Base-by-base conservation (phyloP, 2,888 invertebrate species). In the Cephus nigrinus region DNA sequence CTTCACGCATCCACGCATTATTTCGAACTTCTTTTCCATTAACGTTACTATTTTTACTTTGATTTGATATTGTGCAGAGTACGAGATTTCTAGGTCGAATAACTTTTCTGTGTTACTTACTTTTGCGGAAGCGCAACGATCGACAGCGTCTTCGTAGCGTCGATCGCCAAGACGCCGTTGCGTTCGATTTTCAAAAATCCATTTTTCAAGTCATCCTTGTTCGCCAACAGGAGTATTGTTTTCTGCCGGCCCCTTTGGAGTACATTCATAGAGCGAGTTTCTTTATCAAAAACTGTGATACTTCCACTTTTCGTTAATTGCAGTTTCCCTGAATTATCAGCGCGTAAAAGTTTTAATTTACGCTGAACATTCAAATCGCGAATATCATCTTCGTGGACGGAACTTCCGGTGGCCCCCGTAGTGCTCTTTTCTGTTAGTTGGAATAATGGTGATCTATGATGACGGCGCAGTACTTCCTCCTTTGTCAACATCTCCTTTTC, bases 201-300 rank as follows among this genome's bases (percentile, higher is more conserved):
- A 78, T 80, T 84, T 76, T 87, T 83, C 77, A 86, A 79, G 76
- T 81, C 80, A 71, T 86, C 84, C 2, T 55, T 23, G 5, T 55
- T 86, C 30, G 88, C 82, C 68, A 91, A 78, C 35, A 91, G 81
- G 40, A 90, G 84, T 80, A 91, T 88, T 30, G 89, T 84, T 73
- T 83, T 87, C 40, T 90, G 88, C 72, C 88, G 89, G 36, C 86
- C 88, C 78, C 84, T 84, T 80, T 88, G 86, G 9, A 88, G 80
- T 35, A 89, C 75, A 80, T 88, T 88, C 30, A 90, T 81, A 68
- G 85, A 83, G 77, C 88, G 87, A 31, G 86, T 76, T 12, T 86
- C 83, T 75, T 87, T 87, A 69, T 86, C 88, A 32, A 88, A 76
- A 5, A 88, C 76, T 32, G 85, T 84, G 55, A 88, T 81, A 76